Base-by-base conservation (phyloP, 2,797 vertebrate genomes). In the Pipistrellus pygmaeus region DNA sequence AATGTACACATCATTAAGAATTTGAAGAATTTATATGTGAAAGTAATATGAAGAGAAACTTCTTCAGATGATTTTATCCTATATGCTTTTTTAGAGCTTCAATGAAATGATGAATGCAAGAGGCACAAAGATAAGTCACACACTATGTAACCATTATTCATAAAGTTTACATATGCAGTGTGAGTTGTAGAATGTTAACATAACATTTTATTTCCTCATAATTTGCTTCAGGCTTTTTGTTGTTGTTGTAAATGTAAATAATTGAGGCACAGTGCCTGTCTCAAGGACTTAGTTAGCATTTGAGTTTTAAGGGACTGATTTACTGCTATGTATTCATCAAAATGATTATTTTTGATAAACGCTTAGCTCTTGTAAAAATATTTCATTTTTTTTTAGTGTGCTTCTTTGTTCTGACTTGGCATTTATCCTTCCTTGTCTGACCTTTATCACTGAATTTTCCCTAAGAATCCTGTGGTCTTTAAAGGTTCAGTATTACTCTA, bases 291-390 rank as follows among this genome's bases (percentile, higher is more conserved):
- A 78, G 51, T 77, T 68, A 78, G 51, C 32, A 84, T 14, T 86
- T 85, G 44, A 88, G 8, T 85, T 93, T 93, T 89, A 87, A 96
- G 41, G 75, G 11, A 92, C 53, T 91, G 90, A 91, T 27, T 64
- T 94, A 23, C 32, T 92, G 30, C 20, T 86, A 4, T 51, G 5
- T 69, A 77, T 55, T 92, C 72, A 57, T 85, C 27, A 82, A n/a
- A 80, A 44, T 69, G 86, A 66, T 55, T 38, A 57, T 88, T 87
- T 82, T 15, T 72, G 18, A 35, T 92, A 15, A 85, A 88, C 82
- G 44, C 32, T 86, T 83, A 62, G 6, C 21, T 86, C 13, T 87
- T 91, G 62, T 20, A 69, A 83, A 88, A 92, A 57, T 72, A 41
- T 53, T 80, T 9, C 15, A 4, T 90, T 76, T 25, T 4, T 80